Evolutionary conservation across 2,113 vertebrate genomes (phyloP).

Genomic region (Dasypus novemcinctus): DNA sequence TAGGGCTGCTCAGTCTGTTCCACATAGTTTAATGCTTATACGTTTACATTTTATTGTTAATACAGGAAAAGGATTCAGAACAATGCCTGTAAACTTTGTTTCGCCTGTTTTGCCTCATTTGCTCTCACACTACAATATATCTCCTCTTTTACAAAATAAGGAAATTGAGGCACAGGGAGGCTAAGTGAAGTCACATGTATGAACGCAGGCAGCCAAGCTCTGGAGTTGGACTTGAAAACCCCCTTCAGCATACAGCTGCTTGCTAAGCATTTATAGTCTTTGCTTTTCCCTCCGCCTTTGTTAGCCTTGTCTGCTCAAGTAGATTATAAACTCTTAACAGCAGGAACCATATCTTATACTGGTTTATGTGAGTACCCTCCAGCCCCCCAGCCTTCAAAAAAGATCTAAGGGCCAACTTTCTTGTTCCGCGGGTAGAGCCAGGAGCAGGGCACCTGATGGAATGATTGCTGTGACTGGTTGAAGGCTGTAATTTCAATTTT

Average conservation of each 20-base stretch:
- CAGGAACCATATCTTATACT: accelerated
- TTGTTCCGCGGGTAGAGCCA: neutral
- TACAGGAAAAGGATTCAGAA: neutral
- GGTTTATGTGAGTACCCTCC: neutral
- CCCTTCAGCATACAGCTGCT: neutral
- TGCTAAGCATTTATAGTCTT: neutral
- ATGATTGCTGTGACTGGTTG: neutral
- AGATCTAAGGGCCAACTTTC: neutral
- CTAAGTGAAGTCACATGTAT: neutral
- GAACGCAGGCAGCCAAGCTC: neutral
- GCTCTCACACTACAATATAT: neutral
- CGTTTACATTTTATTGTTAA: neutral
- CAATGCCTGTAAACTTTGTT: neutral
- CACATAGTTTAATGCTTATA: neutral
- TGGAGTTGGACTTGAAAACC: neutral
- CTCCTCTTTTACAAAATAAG: neutral
- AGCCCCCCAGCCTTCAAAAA: neutral
- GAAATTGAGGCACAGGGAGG: neutral
- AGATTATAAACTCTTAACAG: neutral
- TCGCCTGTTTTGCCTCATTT: neutral
- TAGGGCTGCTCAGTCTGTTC: neutral
- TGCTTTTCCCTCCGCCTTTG: neutral
- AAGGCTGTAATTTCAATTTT: neutral
- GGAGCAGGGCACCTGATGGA: neutral
- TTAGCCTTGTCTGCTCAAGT: neutral